Percentiles rank a stretch among this genome's conserved stretches.
Conservation (phyloP, 2,888 invertebrate genomes). For the Athetis lepigone region DNA sequence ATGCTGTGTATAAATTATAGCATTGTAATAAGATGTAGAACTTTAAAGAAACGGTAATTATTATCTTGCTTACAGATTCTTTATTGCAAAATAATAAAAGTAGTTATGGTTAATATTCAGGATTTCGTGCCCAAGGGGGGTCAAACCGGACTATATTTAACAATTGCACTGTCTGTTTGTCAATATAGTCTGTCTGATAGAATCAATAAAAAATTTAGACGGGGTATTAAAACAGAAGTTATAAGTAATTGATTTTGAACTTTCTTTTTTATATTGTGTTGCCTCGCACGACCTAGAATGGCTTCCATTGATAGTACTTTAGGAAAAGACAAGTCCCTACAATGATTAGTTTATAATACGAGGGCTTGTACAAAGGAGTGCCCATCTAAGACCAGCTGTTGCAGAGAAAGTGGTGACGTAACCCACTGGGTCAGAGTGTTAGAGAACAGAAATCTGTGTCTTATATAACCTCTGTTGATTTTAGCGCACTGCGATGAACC, state of each 20-base stretch:
- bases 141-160: no score
- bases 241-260: no score
- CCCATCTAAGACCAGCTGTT: constrained; percentile 7
- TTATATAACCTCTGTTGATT: constrained; percentile 32
- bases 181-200: no score
- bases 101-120: no score
- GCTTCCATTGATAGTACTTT: not conserved
- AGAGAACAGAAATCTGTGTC: constrained; percentile 28
- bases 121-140: no score
- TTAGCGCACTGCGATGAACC: constrained; percentile 18
- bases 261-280: no score
- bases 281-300: not conserved
- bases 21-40: not conserved
- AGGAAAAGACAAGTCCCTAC: no score
- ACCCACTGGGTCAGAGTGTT: constrained; percentile 7
- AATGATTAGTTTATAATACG: not conserved
- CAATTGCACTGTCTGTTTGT: no score
- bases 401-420: constrained; percentile 47
- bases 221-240: no score
- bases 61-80: no score
- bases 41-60: not conserved
- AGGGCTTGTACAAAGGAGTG: constrained; percentile 23
- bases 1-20: not conserved
- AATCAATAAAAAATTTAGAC: no score
- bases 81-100: no score